These are phyloP conservation scores for Steatornis caripensis DNA, from an alignment of 2,113 vertebrate genomes.

Conservation along the genomic window DNA sequence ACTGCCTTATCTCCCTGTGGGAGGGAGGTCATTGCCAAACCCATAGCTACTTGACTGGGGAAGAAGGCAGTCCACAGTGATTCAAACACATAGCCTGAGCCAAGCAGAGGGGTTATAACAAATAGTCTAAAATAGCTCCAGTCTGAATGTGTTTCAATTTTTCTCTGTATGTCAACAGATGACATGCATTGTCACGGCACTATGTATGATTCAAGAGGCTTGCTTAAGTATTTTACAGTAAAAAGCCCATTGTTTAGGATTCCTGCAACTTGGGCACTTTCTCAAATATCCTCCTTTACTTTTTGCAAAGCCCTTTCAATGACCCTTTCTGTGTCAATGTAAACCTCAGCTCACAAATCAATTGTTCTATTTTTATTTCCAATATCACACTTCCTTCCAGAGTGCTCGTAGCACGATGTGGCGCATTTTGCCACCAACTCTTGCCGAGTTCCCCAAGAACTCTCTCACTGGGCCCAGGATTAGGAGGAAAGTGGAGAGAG, in stretches of 20 bases:
- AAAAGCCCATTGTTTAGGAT: neutral
- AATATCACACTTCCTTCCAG: conserved; percentile 5
- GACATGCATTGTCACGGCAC: neutral
- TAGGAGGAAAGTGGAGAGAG: neutral
- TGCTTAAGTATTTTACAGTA: neutral
- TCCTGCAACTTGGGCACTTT: neutral
- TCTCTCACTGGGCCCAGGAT: neutral
- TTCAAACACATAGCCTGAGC: neutral
- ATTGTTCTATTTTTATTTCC: conserved; percentile 39
- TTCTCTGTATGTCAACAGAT: neutral
- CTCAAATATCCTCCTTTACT: neutral
- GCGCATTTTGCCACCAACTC: neutral
- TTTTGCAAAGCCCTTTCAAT: neutral
- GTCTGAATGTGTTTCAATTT: conserved; percentile 18
- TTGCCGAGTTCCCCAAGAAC: neutral
- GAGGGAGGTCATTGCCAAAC: conserved; percentile 63
- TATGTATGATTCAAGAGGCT: conserved; percentile 14
- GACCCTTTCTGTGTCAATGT: neutral
- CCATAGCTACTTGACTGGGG: conserved; percentile 44
- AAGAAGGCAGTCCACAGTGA: conserved; percentile 15
- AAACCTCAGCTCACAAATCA: neutral
- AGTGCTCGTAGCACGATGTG: accelerated
- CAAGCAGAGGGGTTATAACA: neutral
- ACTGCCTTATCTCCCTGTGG: conserved; percentile 65
- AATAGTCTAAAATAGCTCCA: conserved; percentile 59